phyloP scores from a whole-genome alignment of 2,888 invertebrate species.

The Xestoiulus laeticollis region DNA sequence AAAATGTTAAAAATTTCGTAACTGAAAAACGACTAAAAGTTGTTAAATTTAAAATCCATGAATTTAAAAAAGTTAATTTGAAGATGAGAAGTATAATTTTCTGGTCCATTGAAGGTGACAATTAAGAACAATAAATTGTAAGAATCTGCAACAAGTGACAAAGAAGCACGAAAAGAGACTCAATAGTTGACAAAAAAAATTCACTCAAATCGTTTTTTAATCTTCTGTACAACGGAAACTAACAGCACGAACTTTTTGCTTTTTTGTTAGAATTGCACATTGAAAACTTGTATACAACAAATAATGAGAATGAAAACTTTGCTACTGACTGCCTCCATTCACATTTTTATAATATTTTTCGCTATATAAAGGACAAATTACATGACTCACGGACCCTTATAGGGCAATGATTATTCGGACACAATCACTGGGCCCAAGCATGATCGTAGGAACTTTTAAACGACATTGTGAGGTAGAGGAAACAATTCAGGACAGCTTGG shows the following conservation, averaged over 20 bases:
- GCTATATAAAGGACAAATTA: conserved; percentile 52
- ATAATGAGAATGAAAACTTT: conserved; percentile 54
- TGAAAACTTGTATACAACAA: conserved; percentile 54
- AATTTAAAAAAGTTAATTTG: not conserved
- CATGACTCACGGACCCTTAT: conserved; percentile 52
- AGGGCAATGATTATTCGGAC: conserved; percentile 54
- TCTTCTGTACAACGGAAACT: conserved; percentile 53
- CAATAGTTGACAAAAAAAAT: conserved; percentile 51
- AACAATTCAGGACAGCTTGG: conserved; percentile 54
- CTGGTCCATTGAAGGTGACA: not conserved
- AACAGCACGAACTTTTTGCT: conserved; percentile 51
- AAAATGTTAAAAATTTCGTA: not conserved
- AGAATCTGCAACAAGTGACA: conserved; percentile 48
- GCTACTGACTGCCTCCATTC: conserved; percentile 53
- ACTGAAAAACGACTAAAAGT: not conserved
- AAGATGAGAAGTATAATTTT: conserved; percentile 3
- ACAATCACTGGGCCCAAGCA: conserved; percentile 53
- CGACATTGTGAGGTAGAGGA: conserved; percentile 55
- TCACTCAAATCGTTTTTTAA: conserved; percentile 51
- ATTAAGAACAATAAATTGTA: not conserved
- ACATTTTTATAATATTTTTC: conserved; percentile 53
- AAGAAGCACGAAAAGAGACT: conserved; percentile 50
- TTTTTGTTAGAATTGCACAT: conserved; percentile 53
- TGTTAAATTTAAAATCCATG: not conserved
- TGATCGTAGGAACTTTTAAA: conserved; percentile 51